These are phyloP conservation scores for Metopia argyrocephala DNA, from an alignment of 2,888 invertebrate species.

Conservation along the genomic window DNA sequence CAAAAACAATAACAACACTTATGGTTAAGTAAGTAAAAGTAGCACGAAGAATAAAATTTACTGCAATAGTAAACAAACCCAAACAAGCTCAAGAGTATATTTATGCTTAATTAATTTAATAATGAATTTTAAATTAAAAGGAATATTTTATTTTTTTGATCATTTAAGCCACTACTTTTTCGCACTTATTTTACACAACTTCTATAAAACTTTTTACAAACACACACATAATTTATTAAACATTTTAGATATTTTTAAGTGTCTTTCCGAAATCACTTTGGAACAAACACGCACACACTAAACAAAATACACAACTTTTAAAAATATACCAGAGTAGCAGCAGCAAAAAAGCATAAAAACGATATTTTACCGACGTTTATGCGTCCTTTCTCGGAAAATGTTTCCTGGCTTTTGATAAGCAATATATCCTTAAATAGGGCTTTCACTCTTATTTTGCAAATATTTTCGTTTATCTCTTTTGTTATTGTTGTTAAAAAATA, in stretches of 20 bases:
- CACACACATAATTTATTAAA: not conserved
- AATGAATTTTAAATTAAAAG: too few species aligned
- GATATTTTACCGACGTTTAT: not conserved
- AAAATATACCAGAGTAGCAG: not conserved
- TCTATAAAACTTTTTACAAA: too few species aligned
- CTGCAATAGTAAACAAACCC: conserved; percentile 11
- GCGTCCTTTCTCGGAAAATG: conserved; percentile 53
- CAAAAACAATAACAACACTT: conserved; percentile 26
- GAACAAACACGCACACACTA: not conserved
- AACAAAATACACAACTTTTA: not conserved
- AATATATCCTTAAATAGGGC: conserved; percentile 36
- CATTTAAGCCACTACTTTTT: not conserved
- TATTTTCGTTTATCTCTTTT: conserved; percentile 15
- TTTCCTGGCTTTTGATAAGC: conserved; percentile 41
- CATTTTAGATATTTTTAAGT: conserved; percentile 5
- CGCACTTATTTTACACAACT: not conserved
- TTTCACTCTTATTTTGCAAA: conserved; percentile 27
- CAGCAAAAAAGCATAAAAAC: conserved; percentile 3
- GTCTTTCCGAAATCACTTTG: not conserved
- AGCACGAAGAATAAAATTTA: conserved; percentile 7
- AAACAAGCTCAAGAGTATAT: too few species aligned
- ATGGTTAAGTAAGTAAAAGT: not conserved
- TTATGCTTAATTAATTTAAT: too few species aligned
- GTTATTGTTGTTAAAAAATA: conserved; percentile 17
- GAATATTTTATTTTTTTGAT: not conserved